Evolutionary conservation across 1,140 invertebrate genomes (phyloP).

Genomic region (Grapholita molesta): DNA sequence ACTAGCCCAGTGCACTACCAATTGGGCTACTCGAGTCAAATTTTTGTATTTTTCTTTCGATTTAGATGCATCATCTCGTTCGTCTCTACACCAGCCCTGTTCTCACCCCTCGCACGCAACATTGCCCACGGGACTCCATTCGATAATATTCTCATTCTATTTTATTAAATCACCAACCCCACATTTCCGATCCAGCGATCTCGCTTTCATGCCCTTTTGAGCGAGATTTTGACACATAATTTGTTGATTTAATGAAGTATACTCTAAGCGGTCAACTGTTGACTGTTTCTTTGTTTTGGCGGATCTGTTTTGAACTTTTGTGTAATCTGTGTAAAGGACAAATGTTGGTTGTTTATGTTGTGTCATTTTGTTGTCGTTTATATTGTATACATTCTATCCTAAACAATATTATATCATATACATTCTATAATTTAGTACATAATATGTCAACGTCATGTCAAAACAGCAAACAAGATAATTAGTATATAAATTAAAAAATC

Average conservation of each 20-base stretch:
- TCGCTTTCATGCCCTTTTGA: conserved; percentile 41
- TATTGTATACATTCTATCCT: too few relatives aligned
- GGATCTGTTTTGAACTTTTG: not conserved
- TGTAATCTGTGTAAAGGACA: not conserved
- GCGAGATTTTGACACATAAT: conserved; percentile 51
- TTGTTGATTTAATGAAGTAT: conserved; percentile 52
- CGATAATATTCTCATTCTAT: conserved; percentile 63
- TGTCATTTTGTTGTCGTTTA: too few relatives aligned
- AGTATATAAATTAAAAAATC: too few relatives aligned
- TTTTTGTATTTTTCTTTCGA: too few relatives aligned
- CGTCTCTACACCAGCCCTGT: not conserved
- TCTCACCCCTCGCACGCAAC: conserved; percentile 37
- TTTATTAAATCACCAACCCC: conserved; percentile 51
- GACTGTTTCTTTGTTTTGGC: not conserved
- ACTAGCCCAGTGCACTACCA: too few relatives aligned
- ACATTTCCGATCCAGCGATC: conserved; percentile 33
- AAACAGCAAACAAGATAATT: too few relatives aligned
- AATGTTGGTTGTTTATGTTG: not conserved
- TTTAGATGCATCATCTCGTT: too few relatives aligned
- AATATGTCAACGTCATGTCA: too few relatives aligned
- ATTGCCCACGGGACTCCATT: conserved; percentile 50
- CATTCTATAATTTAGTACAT: too few relatives aligned
- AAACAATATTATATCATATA: too few relatives aligned
- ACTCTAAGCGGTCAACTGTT: not conserved
- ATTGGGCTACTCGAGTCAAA: too few relatives aligned